phyloP scores from a whole-genome alignment of 1,140 invertebrate species.

The Thaumetopoea pityocampa region DNA sequence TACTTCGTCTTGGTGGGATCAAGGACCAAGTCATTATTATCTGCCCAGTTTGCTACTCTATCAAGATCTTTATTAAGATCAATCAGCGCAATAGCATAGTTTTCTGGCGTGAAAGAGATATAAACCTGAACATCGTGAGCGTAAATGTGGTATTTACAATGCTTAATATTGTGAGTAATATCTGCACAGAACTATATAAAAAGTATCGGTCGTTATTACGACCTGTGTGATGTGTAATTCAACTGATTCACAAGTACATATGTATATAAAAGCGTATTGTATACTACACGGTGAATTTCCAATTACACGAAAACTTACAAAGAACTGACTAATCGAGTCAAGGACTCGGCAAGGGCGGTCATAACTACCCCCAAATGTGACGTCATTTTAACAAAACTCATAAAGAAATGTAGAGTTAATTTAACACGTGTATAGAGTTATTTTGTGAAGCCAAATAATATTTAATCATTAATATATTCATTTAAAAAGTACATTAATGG shows the following conservation, averaged over 20 bases:
- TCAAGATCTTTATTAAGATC: constrained; percentile 14
- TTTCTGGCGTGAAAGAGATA: constrained; percentile 5
- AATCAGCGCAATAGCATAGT: constrained; percentile 7
- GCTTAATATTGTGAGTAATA: background rate
- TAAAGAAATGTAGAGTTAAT: too few species aligned
- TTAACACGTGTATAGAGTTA: too few species aligned
- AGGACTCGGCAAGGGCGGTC: constrained; percentile 5
- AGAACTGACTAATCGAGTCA: constrained; percentile 5
- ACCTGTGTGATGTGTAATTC: too few species aligned
- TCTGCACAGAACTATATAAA: constrained; percentile 8
- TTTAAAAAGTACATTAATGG: too few species aligned
- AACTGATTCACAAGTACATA: too few species aligned
- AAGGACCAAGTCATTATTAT: constrained; percentile 3
- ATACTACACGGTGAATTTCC: too few species aligned
- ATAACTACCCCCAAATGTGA: background rate
- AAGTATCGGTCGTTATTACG: constrained; percentile 5
- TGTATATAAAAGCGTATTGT: too few species aligned
- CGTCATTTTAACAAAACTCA: too few species aligned
- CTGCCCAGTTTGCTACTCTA: constrained; percentile 11
- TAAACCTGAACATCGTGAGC: constrained; percentile 8
- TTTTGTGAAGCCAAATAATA: too few species aligned
- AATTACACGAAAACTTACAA: constrained; percentile 6
- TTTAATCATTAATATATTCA: too few species aligned
- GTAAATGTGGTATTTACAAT: constrained; percentile 7
- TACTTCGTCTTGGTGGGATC: constrained; percentile 11